A percentile compares a stretch with the other conserved stretches of the same genome.
These are phyloP conservation scores for Catharus minimus DNA, from an alignment of 2,113 vertebrate species.

Conservation along the genomic window DNA sequence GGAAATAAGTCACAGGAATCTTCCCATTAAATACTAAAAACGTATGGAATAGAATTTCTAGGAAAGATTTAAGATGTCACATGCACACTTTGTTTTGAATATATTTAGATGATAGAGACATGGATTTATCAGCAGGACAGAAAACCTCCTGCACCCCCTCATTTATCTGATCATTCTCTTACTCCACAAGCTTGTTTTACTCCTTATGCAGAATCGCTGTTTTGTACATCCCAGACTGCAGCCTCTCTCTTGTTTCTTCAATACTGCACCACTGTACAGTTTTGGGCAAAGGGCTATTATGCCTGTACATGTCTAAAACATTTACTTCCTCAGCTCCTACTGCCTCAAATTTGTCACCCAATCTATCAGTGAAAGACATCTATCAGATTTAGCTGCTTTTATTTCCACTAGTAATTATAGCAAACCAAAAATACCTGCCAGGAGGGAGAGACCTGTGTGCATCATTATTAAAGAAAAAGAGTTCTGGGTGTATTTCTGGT, in stretches of 20 bases:
- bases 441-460: neutral
- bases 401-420: neutral
- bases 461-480: neutral
- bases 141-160: neutral
- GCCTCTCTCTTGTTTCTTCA: neutral
- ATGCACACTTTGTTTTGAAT: neutral
- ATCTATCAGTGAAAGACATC: rapidly evolving
- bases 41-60: neutral
- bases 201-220: neutral
- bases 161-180: neutral
- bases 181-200: neutral
- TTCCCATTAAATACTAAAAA: neutral
- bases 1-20: neutral
- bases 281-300: neutral
- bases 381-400: neutral
- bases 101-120: neutral
- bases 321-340: neutral
- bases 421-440: neutral
- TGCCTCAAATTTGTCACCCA: neutral
- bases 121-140: neutral
- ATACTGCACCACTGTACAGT: neutral
- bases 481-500: neutral
- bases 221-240: neutral
- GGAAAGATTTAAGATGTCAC: neutral
- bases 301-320: neutral